Evolutionary conservation across 2,113 vertebrate genomes (phyloP), one percentile per base, ranked within the genome.

Genomic region (Tichodroma muraria): DNA sequence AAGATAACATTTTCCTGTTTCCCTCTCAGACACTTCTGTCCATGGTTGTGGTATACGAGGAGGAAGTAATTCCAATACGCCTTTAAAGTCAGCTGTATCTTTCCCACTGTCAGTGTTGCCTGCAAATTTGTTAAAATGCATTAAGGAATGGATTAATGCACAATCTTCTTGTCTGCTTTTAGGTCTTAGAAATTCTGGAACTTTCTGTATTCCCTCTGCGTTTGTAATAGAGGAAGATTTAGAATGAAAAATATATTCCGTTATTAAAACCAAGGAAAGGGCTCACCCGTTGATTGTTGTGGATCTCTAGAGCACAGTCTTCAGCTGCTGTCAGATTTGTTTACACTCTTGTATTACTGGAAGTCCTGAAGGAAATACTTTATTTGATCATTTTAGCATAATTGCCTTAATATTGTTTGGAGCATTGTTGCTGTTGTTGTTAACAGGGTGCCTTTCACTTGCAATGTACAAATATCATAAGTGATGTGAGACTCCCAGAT

Each of bases 1-100:
- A 76, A 33, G 64, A 33, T 50, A 54, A 10, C 3, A 0, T 66
- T 63, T 90, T 61, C 35, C 14, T 6, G 9, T 80, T 76, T 88
- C 17, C 23, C 28, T 80, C 11, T 47, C 44, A 42, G 61, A 40
- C 0, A 0, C 15, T 80, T 70, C n/a, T 0, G 1, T 59, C 47
- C 16, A 11, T 33, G n/a, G 22, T 60, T 5, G 2, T 52, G 13
- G 13, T 80, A 4, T 69, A 30, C 22, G 50, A 82, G 35, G 61
- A 73, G 27, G 65, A 65, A 50, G 13, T 33, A 17, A 45, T 83
- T 85, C 57, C 59, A 70, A 16, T 71, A 11, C 19, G 35, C 19
- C 50, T 71, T 84, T 66, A 22, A 77, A 45, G 49, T 63, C 35
- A 57, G 0, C 50, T 73, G 4, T 72, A 22, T 44, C 17, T 16